These are phyloP conservation scores for Pheosia tremula DNA, from an alignment of 2,888 invertebrate genomes.

Conservation along the genomic window DNA sequence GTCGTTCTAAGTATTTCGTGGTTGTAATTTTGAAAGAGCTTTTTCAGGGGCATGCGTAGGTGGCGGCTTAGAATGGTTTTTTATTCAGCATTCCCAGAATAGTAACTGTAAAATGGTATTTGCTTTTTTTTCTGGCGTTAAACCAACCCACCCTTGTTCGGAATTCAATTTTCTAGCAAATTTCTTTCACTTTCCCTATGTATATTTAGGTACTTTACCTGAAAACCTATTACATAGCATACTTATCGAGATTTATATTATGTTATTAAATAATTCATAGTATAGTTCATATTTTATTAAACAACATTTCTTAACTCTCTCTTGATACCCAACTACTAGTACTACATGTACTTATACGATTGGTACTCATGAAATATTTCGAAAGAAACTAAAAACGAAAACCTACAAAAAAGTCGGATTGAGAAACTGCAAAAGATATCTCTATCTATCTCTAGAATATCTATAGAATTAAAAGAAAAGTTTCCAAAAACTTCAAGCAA, in stretches of 20 bases:
- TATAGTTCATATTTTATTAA: too few species aligned
- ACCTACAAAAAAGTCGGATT: constrained; percentile 30
- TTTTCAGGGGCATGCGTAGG: neutral
- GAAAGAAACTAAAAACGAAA: neutral
- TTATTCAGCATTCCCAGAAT: neutral
- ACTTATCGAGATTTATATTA: too few species aligned
- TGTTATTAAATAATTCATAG: too few species aligned
- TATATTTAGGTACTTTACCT: neutral
- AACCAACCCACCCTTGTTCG: too few species aligned
- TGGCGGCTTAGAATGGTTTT: neutral
- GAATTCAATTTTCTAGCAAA: too few species aligned
- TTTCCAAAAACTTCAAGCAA: constrained; percentile 64
- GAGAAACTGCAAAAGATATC: constrained; percentile 54
- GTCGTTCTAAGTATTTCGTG: too few species aligned
- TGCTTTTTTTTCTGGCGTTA: neutral
- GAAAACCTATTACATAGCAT: neutral
- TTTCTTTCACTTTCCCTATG: too few species aligned
- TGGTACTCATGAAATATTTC: neutral
- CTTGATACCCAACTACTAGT: too few species aligned
- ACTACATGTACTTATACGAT: too few species aligned
- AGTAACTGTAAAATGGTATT: neutral
- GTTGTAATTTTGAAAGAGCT: neutral
- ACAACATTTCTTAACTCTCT: too few species aligned
- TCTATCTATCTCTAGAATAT: too few species aligned
- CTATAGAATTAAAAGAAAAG: constrained; percentile 56